Conservation (phyloP, 2,888 invertebrate genomes). For the Dendrolimus houi region DNA sequence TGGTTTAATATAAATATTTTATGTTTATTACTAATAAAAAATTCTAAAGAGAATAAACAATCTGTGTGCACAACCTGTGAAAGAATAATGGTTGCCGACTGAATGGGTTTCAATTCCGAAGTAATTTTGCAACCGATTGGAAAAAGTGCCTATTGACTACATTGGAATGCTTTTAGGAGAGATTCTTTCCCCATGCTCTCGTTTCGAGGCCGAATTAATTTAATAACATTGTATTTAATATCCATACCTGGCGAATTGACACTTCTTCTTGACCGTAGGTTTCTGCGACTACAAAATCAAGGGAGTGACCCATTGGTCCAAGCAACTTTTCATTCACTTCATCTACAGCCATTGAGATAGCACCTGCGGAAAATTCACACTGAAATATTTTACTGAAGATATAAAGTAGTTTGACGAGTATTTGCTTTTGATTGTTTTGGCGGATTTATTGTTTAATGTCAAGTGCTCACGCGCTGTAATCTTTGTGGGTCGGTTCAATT, state of each 20-base stretch:
- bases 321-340: conserved; percentile 83
- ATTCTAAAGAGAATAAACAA: conserved; percentile 18
- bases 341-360: conserved; percentile 90
- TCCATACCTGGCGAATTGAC: conserved; percentile 82
- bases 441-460: conserved; percentile 23
- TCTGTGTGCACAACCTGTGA: conserved; percentile 39
- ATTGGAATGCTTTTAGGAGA: conserved; percentile 26
- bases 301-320: conserved; percentile 80
- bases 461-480: conserved; percentile 32
- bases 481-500: conserved; percentile 25
- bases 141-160: conserved; percentile 26
- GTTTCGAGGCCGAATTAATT: background rate
- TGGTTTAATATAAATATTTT: no score
- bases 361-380: conserved; percentile 73
- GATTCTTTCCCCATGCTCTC: conserved; percentile 8
- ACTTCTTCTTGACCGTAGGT: conserved; percentile 93
- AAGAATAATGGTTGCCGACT: conserved; percentile 42
- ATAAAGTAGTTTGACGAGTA: background rate
- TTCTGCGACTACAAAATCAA: conserved; percentile 90
- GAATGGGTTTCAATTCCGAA: conserved; percentile 31
- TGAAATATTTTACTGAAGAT: background rate
- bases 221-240: conserved; percentile 4
- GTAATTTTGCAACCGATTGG: conserved; percentile 45
- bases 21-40: no score
- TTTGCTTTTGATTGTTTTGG: conserved; percentile 15